Percentiles rank a stretch among this genome's conserved stretches.
Evolutionary conservation across 2,888 invertebrate species (phyloP).

Genomic region (Parelbella ahira): DNA sequence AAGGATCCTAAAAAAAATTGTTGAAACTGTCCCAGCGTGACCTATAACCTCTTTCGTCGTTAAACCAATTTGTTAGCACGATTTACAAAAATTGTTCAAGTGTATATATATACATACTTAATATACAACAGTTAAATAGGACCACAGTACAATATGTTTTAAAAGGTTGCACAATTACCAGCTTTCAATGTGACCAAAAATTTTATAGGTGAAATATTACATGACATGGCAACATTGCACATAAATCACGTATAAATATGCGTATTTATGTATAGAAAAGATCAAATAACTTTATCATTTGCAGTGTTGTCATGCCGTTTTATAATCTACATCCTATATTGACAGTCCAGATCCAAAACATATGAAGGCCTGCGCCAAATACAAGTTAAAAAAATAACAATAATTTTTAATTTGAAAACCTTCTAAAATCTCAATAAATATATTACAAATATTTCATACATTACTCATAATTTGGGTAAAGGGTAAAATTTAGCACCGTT

Average conservation of each 20-base stretch:
- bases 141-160: too few relatives aligned
- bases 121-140: too few relatives aligned
- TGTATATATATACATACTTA: too few relatives aligned
- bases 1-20: too few relatives aligned
- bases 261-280: too few relatives aligned
- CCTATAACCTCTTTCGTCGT: too few relatives aligned
- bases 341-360: constrained; percentile 61
- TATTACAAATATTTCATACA: constrained; percentile 12
- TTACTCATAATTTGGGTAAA: background rate
- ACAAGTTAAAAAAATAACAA: constrained; percentile 30
- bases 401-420: constrained; percentile 16
- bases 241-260: too few relatives aligned
- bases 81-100: too few relatives aligned
- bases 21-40: too few relatives aligned
- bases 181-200: constrained; percentile 30
- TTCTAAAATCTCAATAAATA: constrained; percentile 13
- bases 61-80: too few relatives aligned
- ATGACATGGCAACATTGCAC: constrained; percentile 13
- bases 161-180: too few relatives aligned
- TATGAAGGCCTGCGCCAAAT: constrained; percentile 62
- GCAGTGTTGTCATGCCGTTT: constrained; percentile 26
- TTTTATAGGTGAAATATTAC: constrained; percentile 63
- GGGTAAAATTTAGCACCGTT: constrained; percentile 14
- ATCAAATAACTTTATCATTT: constrained; percentile 26
- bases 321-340: constrained; percentile 1